Evolutionary conservation across 1,140 invertebrate genomes (phyloP), one percentile per base, ranked within the genome.

Genomic region (Halesus radiatus): DNA sequence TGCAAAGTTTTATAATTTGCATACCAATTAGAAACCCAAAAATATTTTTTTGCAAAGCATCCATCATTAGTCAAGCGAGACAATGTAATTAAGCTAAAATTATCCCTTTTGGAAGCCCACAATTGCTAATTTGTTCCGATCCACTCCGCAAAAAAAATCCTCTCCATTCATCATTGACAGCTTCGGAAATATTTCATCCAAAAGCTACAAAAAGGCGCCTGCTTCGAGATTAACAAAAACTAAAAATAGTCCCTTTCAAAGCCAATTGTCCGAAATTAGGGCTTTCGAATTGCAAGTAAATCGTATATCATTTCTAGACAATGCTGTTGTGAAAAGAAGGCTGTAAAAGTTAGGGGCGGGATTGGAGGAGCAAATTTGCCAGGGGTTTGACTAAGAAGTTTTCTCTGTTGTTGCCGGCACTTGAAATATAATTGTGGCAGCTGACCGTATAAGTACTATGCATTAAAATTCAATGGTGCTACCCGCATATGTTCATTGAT

Each of bases 201-300:
- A 60, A 60, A 22, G 7, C 56, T 13, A 60, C 18, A 15, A n/a
- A 23, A 18, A 22, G 56, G 56, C 56, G 56, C 20, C 23, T 60
- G 18, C 56, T 60, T 13, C 23, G 56, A 60, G 18, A 13, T 22
- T 23, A 60, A 23, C 56, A 60, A 60, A 60, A 60, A 60, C 18
- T 20, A 23, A 60, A 60, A 60, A 60, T 20, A 60, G 56, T 18
- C 56, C 56, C 5, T 22, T 60, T 60, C 20, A 60, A 20, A 60
- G 15, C 20, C 8, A 23, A 20, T 23, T 60, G 23, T 60, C 23
- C 23, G 16, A 60, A 60, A 60, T 60, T 60, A 60, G 56, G 18
- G 15, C 56, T 60, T 22, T 60, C 56, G 56, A 18, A 60, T 60
- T 60, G 56, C 18, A 23, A 60, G 56, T 60, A 60, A 60, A 60